phyloP scores from a whole-genome alignment of 2,888 invertebrate species.

The Hyppa rectilinea region DNA sequence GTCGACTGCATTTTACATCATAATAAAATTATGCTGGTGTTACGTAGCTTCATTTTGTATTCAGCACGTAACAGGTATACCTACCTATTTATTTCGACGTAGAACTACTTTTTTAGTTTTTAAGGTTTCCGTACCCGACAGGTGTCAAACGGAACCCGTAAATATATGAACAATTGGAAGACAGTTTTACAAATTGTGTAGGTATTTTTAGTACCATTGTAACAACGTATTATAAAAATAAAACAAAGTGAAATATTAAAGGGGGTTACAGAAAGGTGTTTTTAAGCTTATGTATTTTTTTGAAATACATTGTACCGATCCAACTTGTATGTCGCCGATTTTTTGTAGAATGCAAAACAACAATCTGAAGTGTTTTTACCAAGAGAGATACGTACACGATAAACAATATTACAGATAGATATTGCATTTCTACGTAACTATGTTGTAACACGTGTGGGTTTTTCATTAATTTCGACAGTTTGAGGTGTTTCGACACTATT shows the following conservation, averaged over 20 bases:
- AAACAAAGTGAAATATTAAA: no score
- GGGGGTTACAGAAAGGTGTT: no score
- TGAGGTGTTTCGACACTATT: neutral
- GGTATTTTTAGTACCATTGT: no score
- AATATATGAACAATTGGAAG: no score
- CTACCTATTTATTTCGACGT: conserved; percentile 1
- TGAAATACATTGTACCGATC: no score
- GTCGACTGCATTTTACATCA: neutral
- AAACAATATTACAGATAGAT: conserved; percentile 8
- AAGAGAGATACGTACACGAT: conserved; percentile 5
- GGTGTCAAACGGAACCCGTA: no score
- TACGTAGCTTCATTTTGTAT: neutral
- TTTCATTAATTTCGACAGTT: neutral
- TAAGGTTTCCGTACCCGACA: no score
- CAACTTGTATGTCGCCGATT: no score
- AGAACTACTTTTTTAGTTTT: conserved; percentile 16
- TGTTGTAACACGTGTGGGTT: neutral
- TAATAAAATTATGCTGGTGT: neutral
- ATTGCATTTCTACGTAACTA: neutral
- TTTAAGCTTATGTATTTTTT: no score
- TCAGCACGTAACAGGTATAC: neutral
- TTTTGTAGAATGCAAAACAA: conserved; percentile 34
- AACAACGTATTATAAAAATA: no score
- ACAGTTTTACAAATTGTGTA: no score
- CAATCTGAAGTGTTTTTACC: conserved; percentile 38